Evolutionary conservation across 2,113 vertebrate genomes (phyloP).

Genomic region (Protomyctophum bolini): DNA sequence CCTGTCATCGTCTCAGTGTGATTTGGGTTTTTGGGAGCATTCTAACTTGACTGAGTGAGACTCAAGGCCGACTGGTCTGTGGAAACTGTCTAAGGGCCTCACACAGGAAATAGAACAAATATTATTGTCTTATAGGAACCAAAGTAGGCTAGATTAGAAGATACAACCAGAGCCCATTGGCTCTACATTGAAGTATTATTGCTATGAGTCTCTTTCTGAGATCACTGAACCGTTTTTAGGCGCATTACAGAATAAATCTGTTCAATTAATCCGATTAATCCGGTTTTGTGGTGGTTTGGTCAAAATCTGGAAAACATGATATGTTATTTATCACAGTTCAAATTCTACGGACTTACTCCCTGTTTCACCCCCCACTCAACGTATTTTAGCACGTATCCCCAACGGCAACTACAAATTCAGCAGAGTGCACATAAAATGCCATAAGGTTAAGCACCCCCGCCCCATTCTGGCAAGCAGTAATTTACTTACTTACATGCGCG

Average conservation of each 20-base stretch:
- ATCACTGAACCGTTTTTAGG: not conserved
- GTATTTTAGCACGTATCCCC: too few relatives aligned
- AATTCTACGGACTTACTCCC: too few relatives aligned
- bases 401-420: too few relatives aligned
- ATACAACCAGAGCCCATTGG: not conserved
- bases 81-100: conserved; percentile 8
- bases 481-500: too few relatives aligned
- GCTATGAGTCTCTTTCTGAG: not conserved
- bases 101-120: not conserved
- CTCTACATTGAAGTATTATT: not conserved
- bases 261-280: too few relatives aligned
- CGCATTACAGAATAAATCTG: not conserved
- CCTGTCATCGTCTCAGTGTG: not conserved
- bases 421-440: too few relatives aligned
- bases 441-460: too few relatives aligned
- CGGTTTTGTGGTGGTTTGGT: too few relatives aligned
- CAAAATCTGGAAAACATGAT: too few relatives aligned
- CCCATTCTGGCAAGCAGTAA: too few relatives aligned
- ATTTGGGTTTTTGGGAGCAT: conserved; percentile 21
- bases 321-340: too few relatives aligned
- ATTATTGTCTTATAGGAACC: not conserved
- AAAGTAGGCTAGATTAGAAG: not conserved
- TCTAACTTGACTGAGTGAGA: not conserved
- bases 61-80: not conserved
- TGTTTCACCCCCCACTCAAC: too few relatives aligned